Evolutionary conservation across 2,888 invertebrate genomes (phyloP), one percentile per base, ranked within the genome.

Genomic region (Acrocyrtus sp.): DNA sequence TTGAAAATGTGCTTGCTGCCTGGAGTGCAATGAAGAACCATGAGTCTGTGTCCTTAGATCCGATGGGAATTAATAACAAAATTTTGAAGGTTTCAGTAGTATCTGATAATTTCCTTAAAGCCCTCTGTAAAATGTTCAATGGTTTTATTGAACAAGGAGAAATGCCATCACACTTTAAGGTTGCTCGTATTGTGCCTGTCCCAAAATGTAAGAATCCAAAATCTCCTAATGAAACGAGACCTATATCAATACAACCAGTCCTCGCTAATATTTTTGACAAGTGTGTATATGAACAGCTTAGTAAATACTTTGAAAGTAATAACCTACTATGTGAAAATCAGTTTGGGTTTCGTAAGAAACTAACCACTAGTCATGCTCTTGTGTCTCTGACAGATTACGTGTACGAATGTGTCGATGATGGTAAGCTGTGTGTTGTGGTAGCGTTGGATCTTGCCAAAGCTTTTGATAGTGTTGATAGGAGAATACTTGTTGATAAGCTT

Each of bases 391-490:
- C 51, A 19, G 69, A 69, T 17, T 34, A 12, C 1, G 47, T 69
- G 12, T 61, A 54, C 15, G 53, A 54, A 3, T n/a, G 41, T 19
- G 22, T 62, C 45, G 43, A 54, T 48, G 6, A 53, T 10, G 54
- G 47, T n/a, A 69, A 69, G 12, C 47, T 69, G 3, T 69, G 69
- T 34, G 22, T 69, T 12, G 17, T 69, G 2, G n/a, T 62, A 2
- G 10, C 61, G 29, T 22, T 69, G 0, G 69, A 69, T 43, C 24
- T 69, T n/a, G 12, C 61, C 17, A 53, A 56, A 26, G 69, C 69
- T 0, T 69, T 69, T 54, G 69, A 61, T n/a, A 27, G n/a, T 4
- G 43, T 62, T 2, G n/a, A 51, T 21, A 12, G 43, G 8, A 48
- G 47, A 19, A 39, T 47, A 47, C 21, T 66, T 2, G 15, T 66